Evolutionary conservation across 2,113 vertebrate genomes (phyloP), one percentile per base, ranked within the genome.

Genomic region (Semicossyphus pulcher): DNA sequence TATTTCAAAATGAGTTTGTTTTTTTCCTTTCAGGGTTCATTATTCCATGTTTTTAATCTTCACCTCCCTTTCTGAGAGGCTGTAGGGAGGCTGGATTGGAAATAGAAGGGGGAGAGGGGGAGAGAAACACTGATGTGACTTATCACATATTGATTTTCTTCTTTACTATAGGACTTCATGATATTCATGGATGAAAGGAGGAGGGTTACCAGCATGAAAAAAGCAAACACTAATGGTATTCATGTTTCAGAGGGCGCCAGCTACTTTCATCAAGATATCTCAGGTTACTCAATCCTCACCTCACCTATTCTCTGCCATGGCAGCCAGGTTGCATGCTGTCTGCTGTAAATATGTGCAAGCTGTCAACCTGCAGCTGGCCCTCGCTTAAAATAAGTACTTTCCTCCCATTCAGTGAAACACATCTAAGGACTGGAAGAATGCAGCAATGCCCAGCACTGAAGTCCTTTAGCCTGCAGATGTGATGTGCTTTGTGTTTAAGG

Each of bases 181-280:
- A 62, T 80, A 70, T 75, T 69, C 23, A 65, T 45, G 28, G 11
- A 20, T 62, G 29, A 60, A 66, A 81, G 25, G 28, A 15, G 37
- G 11, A 31, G 7, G 69, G 53, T 53, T 25, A 6, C 36, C n/a
- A 21, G 21, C 10, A 11, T 47, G 32, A 59, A 53, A 59, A 56
- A 45, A 68, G 28, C 21, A 54, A 81, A 67, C 10, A 4, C 32
- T 63, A 45, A 77, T 72, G 62, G 51, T 52, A 54, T 76, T 78
- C 61, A 20, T 76, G 79, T 78, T 72, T 80, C 20, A 48, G 32
- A 64, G 29, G 49, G 71, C 23, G 32, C 25, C 59, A 31, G 63
- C 44, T 51, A 20, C 56, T 71, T 69, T 81, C 59, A 79, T 74
- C 76, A 56, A 67, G 64, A 85, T 69, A 67, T 83, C 79, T 54